Base-by-base conservation (phyloP, 2,888 invertebrate genomes). In the Sarcophaga rosellei region DNA sequence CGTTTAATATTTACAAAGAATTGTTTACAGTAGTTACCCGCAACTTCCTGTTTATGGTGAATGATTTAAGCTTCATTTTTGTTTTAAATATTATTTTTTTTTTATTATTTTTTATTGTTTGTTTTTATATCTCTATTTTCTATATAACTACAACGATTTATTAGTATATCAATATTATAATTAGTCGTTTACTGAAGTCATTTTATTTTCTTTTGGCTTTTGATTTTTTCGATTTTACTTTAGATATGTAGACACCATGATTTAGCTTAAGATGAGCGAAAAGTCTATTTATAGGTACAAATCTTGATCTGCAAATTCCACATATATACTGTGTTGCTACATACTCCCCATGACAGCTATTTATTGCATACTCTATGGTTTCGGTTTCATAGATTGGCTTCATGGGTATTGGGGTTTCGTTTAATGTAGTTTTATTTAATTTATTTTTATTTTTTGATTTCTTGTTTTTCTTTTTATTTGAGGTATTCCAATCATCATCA, bases 221-320 rank as follows among this genome's bases (percentile, higher is more conserved):
- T 44, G 87, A 84, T 65, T 92, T 92, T 75, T 91, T 92, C 3
- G 89, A 88, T 62, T 91, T 86, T 76, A 89, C 90, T 88, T 95
- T 94, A 1, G 95, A 95, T 88, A 96, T 93, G 88, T 95, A 95
- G 63, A 96, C 95, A 45, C 97, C 96, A 93, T 98, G 98, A n/a
- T 97, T 97, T 91, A 95, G 95, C 93, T 97, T 97, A 69, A 98
- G 94, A 93, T 98, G 98, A 75, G 96, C 96, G 94, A 98, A 98
- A 73, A 98, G 94, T 93, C 97, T 98, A 93, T 98, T 98, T 94
- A 98, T 97, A 4, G 98, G 97, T 59, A 95, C 93, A 92, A 97
- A 98, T 85, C 94, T 95, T 75, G 95, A 93, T 89, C 96, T 95
- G 91, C 98, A 98, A 17, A 96, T 95, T 17, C 95, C 96, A 93